Evolutionary conservation across 2,797 vertebrate genomes (phyloP).

Genomic region (Brachyrhaphis roseni): DNA sequence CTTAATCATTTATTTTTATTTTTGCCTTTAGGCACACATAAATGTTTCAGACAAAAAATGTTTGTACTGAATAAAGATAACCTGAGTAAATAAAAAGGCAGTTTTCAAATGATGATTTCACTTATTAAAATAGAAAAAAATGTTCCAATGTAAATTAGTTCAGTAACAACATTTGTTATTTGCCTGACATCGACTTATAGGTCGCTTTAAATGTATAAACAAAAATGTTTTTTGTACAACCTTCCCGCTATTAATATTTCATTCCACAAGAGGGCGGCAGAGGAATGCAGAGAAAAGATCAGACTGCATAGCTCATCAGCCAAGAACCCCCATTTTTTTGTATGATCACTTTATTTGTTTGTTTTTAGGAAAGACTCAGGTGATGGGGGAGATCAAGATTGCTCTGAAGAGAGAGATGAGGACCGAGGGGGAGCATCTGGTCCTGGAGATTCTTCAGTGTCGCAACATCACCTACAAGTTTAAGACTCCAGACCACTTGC

Average conservation of each 20-base stretch:
- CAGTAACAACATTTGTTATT: neutral
- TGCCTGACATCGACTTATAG: neutral
- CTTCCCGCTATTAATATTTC: neutral
- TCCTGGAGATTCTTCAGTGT: constrained; percentile 97
- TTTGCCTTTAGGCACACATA: neutral
- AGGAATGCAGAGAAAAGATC: neutral
- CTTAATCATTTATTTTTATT: neutral
- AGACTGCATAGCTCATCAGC: neutral
- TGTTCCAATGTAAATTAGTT: neutral
- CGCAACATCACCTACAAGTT: constrained; percentile 99
- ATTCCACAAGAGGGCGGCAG: constrained; percentile 51
- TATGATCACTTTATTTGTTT: neutral
- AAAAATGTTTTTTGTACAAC: neutral
- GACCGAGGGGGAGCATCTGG: constrained; percentile 95
- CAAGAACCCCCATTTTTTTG: neutral
- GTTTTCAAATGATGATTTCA: neutral
- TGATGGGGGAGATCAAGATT: constrained; percentile 99
- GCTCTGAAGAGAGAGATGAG: constrained; percentile 98
- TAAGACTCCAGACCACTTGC: constrained; percentile 96
- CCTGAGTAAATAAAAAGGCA: neutral
- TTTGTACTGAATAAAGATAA: neutral
- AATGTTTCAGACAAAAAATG: neutral
- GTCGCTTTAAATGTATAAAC: neutral
- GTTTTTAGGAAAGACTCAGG: constrained; percentile 90
- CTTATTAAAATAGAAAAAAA: neutral